These are phyloP conservation scores for Bergia sp. DNA, from an alignment of 92 coral and sea anemone genomes.

Conservation along the genomic window DNA sequence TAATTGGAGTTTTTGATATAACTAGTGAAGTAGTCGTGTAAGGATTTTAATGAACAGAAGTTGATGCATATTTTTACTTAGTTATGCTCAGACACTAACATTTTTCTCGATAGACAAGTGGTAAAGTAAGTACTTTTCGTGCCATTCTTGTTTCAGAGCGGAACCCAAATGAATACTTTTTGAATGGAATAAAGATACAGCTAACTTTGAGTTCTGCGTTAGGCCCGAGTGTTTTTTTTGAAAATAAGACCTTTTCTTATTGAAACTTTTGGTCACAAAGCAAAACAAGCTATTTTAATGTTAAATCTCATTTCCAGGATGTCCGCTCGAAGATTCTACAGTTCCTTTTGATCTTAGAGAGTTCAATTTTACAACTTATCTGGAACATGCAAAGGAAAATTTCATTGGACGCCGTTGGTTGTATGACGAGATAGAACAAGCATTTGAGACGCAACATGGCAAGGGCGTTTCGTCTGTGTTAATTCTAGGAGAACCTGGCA, in stretches of 20 bases:
- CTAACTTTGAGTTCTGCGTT: neutral
- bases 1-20: neutral
- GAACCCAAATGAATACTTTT: neutral
- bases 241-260: too few relatives aligned
- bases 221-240: too few relatives aligned
- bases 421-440: conserved; percentile 23
- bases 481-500: conserved; percentile 76
- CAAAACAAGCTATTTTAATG: too few relatives aligned
- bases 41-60: too few relatives aligned
- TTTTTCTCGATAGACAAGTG: neutral
- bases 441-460: neutral
- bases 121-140: neutral
- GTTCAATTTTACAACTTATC: conserved; percentile 57
- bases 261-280: neutral
- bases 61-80: too few relatives aligned
- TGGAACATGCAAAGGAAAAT: conserved; percentile 44
- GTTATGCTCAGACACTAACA: too few relatives aligned
- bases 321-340: too few relatives aligned
- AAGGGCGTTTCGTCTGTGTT: conserved; percentile 37
- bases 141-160: neutral
- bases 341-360: neutral
- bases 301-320: neutral
- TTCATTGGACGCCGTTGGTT: conserved; percentile 75
- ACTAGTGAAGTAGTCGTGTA: neutral
- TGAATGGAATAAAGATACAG: neutral